Evolutionary conservation across 1,140 invertebrate genomes (phyloP).

Genomic region (Euglossa dilemma): DNA sequence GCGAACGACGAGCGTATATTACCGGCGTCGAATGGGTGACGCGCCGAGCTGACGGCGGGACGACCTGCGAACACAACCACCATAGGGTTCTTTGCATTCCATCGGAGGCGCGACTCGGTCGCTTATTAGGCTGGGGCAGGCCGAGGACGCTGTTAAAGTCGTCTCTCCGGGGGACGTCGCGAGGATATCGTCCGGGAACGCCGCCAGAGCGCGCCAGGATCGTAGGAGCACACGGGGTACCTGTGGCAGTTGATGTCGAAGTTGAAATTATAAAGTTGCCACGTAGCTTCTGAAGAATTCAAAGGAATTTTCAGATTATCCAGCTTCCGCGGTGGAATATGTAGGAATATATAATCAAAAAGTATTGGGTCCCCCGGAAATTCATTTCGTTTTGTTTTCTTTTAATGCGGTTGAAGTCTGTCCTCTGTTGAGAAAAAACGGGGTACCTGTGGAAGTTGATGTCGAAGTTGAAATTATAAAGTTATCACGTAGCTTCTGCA

Average conservation of each 20-base stretch:
- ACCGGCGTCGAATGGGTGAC: constrained; percentile 42
- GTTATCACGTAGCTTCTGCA: too few relatives aligned
- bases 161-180: not conserved
- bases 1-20: constrained; percentile 62
- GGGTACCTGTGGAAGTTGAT: too few relatives aligned
- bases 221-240: not conserved
- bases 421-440: too few relatives aligned
- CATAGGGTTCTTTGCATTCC: constrained; percentile 37
- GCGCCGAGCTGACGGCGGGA: constrained; percentile 26
- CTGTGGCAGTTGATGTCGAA: too few relatives aligned
- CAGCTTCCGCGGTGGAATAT: too few relatives aligned
- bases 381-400: too few relatives aligned
- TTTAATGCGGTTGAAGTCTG: too few relatives aligned
- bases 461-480: too few relatives aligned
- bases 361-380: too few relatives aligned
- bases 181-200: constrained; percentile 5
- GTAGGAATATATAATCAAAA: too few relatives aligned
- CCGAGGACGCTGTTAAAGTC: constrained; percentile 5
- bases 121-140: constrained; percentile 18
- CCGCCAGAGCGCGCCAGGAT: not conserved
- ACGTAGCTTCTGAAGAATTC: too few relatives aligned
- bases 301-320: too few relatives aligned
- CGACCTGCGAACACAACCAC: constrained; percentile 26
- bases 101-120: constrained; percentile 13
- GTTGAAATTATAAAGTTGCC: not conserved